Conservation (phyloP, 2,797 vertebrate species). For the Buceros bicornis region DNA sequence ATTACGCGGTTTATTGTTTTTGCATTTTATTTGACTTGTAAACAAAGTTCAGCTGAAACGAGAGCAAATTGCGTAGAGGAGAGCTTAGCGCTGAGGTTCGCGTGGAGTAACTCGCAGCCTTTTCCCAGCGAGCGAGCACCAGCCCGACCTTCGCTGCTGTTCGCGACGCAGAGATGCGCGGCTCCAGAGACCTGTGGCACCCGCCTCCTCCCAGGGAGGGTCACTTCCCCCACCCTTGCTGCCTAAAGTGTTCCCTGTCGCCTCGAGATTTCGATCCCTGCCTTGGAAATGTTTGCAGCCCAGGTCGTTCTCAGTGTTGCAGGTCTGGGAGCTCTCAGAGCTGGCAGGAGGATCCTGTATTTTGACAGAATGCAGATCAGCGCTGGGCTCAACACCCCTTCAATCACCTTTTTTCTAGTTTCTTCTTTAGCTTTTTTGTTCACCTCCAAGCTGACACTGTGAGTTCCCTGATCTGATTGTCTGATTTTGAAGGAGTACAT, state of each 20-base stretch:
- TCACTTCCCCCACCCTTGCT: slow-evolving; percentile 58
- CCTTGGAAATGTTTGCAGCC: slow-evolving; percentile 36
- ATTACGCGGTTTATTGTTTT: not conserved
- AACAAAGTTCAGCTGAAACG: slow-evolving; percentile 1
- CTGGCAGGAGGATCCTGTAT: slow-evolving; percentile 3
- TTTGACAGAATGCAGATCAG: not conserved
- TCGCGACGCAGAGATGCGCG: not conserved
- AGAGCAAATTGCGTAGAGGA: not conserved
- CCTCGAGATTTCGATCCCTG: slow-evolving; percentile 47
- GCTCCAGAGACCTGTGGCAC: not conserved
- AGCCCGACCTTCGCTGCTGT: slow-evolving; percentile 22
- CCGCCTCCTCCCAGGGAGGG: slow-evolving; percentile 10
- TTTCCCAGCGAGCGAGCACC: not conserved
- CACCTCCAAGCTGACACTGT: too few relatives aligned
- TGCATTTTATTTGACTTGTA: slow-evolving; percentile 28
- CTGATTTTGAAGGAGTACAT: not conserved
- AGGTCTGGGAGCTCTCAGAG: not conserved
- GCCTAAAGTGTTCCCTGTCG: slow-evolving; percentile 1
- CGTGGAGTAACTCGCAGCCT: not conserved
- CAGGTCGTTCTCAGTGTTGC: not conserved
- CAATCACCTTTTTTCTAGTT: not conserved
- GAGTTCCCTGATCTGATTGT: not conserved
- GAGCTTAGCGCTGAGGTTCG: slow-evolving; percentile 2
- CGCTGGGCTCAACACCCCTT: not conserved
- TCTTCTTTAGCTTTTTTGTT: not conserved